phyloP scores from a whole-genome alignment of 2,797 vertebrate species.

The Somateria mollissima region DNA sequence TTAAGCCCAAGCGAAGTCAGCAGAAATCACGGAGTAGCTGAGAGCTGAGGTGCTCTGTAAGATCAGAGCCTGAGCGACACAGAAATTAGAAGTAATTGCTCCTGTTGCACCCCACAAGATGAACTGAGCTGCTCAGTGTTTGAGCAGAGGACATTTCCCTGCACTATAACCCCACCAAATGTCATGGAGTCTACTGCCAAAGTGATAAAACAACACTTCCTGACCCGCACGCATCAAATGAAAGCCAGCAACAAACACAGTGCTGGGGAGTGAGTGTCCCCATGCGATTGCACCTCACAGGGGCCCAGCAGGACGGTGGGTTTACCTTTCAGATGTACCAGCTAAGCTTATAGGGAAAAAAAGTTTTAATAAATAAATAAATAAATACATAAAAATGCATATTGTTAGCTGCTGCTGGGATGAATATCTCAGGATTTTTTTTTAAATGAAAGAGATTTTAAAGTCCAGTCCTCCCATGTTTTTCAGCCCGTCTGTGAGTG shows the following conservation, averaged over 20 bases:
- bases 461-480: not conserved
- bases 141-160: not conserved
- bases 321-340: not conserved
- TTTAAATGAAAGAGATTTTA: not conserved
- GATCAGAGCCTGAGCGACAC: not conserved
- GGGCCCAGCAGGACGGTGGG: not conserved
- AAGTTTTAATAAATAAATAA: fast-evolving
- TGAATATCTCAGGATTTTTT: not conserved
- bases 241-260: not conserved
- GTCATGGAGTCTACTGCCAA: not conserved
- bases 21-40: not conserved
- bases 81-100: not conserved
- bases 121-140: not conserved
- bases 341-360: not conserved
- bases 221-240: not conserved
- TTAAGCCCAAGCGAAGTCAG: not conserved
- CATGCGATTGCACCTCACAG: not conserved
- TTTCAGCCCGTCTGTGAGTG: not conserved
- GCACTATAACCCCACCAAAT: not conserved
- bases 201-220: not conserved
- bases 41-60: not conserved
- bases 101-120: not conserved
- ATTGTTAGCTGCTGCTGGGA: not conserved
- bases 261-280: not conserved
- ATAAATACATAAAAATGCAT: not conserved